phyloP scores from a whole-genome alignment of 2,888 invertebrate genomes.

The Gerris lacustris region DNA sequence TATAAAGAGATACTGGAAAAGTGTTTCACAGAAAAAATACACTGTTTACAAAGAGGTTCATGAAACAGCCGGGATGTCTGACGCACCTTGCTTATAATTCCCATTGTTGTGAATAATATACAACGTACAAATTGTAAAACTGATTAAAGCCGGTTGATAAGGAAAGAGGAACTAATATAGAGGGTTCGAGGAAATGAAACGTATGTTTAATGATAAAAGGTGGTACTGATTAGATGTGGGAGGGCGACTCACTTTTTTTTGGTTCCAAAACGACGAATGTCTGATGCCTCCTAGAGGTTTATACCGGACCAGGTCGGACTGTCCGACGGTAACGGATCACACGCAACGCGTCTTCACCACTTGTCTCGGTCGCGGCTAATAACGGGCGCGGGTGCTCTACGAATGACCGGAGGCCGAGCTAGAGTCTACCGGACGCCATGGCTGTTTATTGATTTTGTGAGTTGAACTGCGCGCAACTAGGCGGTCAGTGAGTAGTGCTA shows the following conservation, averaged over 20 bases:
- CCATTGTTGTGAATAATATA: no score
- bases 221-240: background rate
- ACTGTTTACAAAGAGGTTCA: no score
- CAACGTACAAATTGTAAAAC: no score
- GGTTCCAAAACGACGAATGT: conserved; percentile 3
- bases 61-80: background rate
- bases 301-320: background rate
- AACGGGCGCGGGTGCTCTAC: background rate
- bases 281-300: background rate
- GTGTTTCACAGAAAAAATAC: no score
- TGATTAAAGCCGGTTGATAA: no score
- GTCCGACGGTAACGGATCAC: background rate
- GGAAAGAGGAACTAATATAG: no score
- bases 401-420: conserved; percentile 3
- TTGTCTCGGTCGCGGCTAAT: background rate
- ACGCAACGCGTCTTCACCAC: background rate
- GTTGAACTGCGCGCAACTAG: conserved; percentile 2
- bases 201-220: no score
- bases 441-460: conserved; percentile 28
- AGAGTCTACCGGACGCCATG: conserved; percentile 24
- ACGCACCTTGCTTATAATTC: no score
- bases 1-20: no score
- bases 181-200: no score
- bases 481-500: background rate
- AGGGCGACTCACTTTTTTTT: background rate